phyloP scores from a whole-genome alignment of 2,888 invertebrate genomes.

The Tryphoninae sp. region DNA sequence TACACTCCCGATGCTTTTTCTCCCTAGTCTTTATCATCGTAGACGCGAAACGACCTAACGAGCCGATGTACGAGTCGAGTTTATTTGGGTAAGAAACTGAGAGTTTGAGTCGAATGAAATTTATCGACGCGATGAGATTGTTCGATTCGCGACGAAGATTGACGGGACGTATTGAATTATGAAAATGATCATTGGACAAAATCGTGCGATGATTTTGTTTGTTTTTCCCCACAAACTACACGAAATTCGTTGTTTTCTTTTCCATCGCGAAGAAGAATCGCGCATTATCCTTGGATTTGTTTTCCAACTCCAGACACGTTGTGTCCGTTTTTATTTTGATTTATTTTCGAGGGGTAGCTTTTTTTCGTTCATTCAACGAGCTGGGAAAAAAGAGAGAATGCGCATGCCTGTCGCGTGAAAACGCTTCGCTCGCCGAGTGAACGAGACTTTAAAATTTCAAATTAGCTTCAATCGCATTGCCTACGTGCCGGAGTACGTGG shows the following conservation, averaged over 20 bases:
- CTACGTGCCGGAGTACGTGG: slow-evolving; percentile 69
- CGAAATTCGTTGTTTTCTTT: not conserved
- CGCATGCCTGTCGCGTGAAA: slow-evolving; percentile 51
- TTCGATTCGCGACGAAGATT: not conserved
- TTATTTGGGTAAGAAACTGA: slow-evolving; percentile 33
- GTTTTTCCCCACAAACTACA: not conserved
- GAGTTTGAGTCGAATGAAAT: slow-evolving; percentile 3
- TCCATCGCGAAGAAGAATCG: not conserved
- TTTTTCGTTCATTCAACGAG: slow-evolving; percentile 64
- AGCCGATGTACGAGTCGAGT: slow-evolving; percentile 23
- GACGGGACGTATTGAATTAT: too few relatives aligned
- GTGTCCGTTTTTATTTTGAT: not conserved
- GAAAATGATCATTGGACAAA: too few relatives aligned
- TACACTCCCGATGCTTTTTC: slow-evolving; percentile 21
- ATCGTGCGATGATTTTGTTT: too few relatives aligned
- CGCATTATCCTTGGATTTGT: not conserved
- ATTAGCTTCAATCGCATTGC: slow-evolving; percentile 79
- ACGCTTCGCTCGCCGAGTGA: slow-evolving; percentile 4
- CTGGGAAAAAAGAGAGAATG: slow-evolving; percentile 23
- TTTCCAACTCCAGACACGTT: not conserved
- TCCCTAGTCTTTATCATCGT: slow-evolving; percentile 5
- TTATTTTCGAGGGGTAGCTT: not conserved
- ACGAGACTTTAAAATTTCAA: slow-evolving; percentile 76
- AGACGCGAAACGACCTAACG: slow-evolving; percentile 39
- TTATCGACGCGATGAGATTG: slow-evolving; percentile 32